Conservation (phyloP, 2,888 invertebrate species). For the Zhuqinia jingwanae region DNA sequence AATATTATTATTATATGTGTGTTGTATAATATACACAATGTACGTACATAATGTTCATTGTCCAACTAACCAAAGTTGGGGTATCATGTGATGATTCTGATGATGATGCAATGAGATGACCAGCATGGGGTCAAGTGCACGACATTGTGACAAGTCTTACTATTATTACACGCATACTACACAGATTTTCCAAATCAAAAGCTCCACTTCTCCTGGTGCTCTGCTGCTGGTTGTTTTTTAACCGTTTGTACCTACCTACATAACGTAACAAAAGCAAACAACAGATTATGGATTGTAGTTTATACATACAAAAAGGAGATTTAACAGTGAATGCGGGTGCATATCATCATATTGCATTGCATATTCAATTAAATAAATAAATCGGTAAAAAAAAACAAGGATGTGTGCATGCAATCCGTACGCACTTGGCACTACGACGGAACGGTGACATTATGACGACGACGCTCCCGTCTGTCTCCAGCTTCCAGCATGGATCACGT, state of each 20-base stretch:
- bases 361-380: slow-evolving; percentile 45
- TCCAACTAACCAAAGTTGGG: slow-evolving; percentile 44
- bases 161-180: slow-evolving; percentile 34
- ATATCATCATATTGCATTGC: slow-evolving; percentile 35
- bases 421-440: slow-evolving; percentile 2
- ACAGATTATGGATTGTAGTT: slow-evolving; percentile 34
- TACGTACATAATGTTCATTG: slow-evolving; percentile 15
- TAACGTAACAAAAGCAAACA: slow-evolving; percentile 64
- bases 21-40: not conserved
- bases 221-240: slow-evolving; percentile 16
- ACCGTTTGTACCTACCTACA: slow-evolving; percentile 19
- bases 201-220: not conserved
- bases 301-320: not conserved
- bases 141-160: slow-evolving; percentile 75
- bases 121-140: slow-evolving; percentile 78
- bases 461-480: slow-evolving; percentile 70
- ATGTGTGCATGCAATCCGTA: not conserved
- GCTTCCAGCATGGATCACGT: slow-evolving; percentile 73
- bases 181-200: slow-evolving; percentile 13
- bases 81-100: slow-evolving; percentile 46
- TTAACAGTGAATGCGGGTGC: slow-evolving; percentile 37
- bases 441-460: slow-evolving; percentile 64
- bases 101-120: slow-evolving; percentile 63
- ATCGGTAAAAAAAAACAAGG: slow-evolving; percentile 19
- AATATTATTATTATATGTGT: not conserved